Conservation (phyloP, 2,797 vertebrate genomes). For the Pygocentrus nattereri region DNA sequence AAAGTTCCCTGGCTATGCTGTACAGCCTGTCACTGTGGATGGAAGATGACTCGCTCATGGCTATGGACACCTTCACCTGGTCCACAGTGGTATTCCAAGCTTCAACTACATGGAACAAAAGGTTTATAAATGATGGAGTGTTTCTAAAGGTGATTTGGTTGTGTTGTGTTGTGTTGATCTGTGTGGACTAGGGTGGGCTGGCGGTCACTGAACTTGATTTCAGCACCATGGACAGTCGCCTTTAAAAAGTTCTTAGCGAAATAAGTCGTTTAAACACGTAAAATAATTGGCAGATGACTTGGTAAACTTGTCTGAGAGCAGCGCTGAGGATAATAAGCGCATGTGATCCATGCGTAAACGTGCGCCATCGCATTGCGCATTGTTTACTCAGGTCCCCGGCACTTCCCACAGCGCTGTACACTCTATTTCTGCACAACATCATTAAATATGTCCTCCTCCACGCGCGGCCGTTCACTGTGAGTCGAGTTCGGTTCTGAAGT, state of each 20-base stretch:
- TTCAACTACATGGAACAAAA: conserved; percentile 59
- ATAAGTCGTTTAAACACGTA: background rate
- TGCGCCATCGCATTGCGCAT: background rate
- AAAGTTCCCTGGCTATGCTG: conserved; percentile 73
- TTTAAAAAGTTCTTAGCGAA: background rate
- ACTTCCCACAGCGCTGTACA: background rate
- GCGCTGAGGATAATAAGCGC: too few species aligned
- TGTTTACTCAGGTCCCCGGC: background rate
- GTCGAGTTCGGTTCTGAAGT: background rate
- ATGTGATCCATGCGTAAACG: background rate
- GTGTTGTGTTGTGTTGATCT: too few species aligned
- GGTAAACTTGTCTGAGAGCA: background rate
- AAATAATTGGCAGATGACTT: too few species aligned
- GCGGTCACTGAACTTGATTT: conserved; percentile 8
- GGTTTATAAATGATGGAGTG: background rate
- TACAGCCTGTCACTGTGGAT: conserved; percentile 78
- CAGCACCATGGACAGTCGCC: conserved; percentile 50
- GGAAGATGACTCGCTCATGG: conserved; percentile 74
- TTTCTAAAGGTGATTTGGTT: background rate
- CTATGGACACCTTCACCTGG: conserved; percentile 64
- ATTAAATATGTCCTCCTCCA: background rate
- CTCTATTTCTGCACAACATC: background rate
- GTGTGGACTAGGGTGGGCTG: too few species aligned
- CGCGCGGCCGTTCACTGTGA: background rate
- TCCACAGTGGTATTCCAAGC: conserved; percentile 64